Conservation (phyloP, 2,888 invertebrate species). For the Mythimna ferrago region DNA sequence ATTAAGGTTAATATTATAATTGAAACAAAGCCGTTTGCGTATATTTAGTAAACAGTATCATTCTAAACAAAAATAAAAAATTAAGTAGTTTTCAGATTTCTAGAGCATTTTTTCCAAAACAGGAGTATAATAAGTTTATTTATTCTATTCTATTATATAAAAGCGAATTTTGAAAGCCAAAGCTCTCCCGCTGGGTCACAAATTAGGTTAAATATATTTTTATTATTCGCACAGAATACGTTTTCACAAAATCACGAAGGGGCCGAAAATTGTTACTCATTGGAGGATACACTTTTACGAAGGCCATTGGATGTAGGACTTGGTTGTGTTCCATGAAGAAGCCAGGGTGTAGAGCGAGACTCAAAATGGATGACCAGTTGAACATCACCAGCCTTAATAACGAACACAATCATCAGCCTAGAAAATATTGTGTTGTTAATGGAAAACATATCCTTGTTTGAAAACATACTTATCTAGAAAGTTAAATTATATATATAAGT, state of each 20-base stretch:
- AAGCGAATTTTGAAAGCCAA: neutral
- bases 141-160: too few species aligned
- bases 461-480: neutral
- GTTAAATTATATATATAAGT: neutral
- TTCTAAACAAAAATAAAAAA: too few species aligned
- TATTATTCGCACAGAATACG: slow-evolving; percentile 36
- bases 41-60: too few species aligned
- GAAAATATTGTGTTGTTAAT: slow-evolving; percentile 9
- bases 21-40: too few species aligned
- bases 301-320: neutral
- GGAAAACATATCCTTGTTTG: neutral
- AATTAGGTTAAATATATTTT: neutral
- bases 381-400: slow-evolving; percentile 35
- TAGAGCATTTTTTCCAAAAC: too few species aligned
- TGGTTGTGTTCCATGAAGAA: slow-evolving; percentile 65
- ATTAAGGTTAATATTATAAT: too few species aligned
- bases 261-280: slow-evolving; percentile 64
- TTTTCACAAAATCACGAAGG: slow-evolving; percentile 45
- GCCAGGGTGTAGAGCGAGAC: slow-evolving; percentile 46
- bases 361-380: slow-evolving; percentile 2
- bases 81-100: neutral
- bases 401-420: slow-evolving; percentile 50
- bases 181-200: neutral
- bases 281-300: slow-evolving; percentile 68
- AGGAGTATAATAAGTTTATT: neutral